phyloP scores from a whole-genome alignment of 2,888 invertebrate species.

The Eilema caniola region DNA sequence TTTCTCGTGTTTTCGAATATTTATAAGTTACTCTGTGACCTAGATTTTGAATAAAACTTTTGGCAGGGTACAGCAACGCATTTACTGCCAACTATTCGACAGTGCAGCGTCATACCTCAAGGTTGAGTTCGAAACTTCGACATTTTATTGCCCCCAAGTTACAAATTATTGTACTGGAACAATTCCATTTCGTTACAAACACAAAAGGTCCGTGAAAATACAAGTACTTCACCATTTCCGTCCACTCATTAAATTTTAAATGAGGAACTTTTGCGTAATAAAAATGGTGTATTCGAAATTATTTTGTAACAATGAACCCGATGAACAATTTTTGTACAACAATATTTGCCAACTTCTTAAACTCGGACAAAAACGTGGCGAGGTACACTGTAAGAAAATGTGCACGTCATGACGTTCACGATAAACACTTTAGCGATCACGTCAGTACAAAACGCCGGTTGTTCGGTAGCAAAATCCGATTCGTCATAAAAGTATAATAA shows the following conservation, averaged over 20 bases:
- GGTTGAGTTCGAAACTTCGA: constrained; percentile 49
- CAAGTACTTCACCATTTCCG: not conserved
- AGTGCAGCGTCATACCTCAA: constrained; percentile 60
- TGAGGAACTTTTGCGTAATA: constrained; percentile 18
- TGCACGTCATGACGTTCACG: constrained; percentile 48
- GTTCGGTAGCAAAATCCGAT: constrained; percentile 82
- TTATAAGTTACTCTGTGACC: constrained; percentile 60
- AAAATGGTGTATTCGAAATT: constrained; percentile 11
- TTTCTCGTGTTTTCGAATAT: constrained; percentile 51
- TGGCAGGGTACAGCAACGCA: constrained; percentile 52
- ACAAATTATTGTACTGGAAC: constrained; percentile 32
- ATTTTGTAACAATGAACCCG: constrained; percentile 15
- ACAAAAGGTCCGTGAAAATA: constrained; percentile 7
- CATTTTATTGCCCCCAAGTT: constrained; percentile 47
- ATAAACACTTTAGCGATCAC: constrained; percentile 64
- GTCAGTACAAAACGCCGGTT: constrained; percentile 71
- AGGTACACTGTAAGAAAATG: constrained; percentile 31
- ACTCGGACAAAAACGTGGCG: constrained; percentile 29
- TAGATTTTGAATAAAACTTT: constrained; percentile 62
- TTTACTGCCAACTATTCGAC: constrained; percentile 59
- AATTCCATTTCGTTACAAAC: constrained; percentile 19
- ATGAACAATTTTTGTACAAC: not conserved
- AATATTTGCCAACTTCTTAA: constrained; percentile 20
- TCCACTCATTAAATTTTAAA: constrained; percentile 15
- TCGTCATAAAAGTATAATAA: constrained; percentile 87